Evolutionary conservation across 2,888 invertebrate genomes (phyloP), one percentile per base, ranked within the genome.

Genomic region (Lithophane ornitopus): DNA sequence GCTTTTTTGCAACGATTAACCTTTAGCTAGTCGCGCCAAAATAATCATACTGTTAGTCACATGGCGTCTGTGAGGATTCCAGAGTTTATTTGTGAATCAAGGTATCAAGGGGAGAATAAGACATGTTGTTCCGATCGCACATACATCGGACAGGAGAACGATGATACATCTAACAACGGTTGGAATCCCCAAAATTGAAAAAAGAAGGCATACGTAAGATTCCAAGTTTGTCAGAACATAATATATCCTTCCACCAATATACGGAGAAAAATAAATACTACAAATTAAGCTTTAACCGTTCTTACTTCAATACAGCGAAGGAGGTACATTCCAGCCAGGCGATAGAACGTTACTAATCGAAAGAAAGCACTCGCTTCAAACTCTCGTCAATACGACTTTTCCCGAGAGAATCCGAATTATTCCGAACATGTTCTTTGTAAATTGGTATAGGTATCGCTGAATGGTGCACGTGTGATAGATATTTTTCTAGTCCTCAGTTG

Each of bases 341-440:
- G 49, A 85, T 76, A 58, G 67, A 52, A 72, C 26, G 82, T 54
- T 12, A 58, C 81, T 84, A 82, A 82, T 85, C 76, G 72, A 76
- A 82, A 72, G 81, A 85, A 81, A 81, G 77, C 85, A 84, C 62
- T 72, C 19, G n/a, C 39, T 81, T 70, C 59, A 67, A 58, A 49
- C 6, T 56, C 46, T 67, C 67, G 70, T 70, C 80, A 67, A 67
- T 81, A 70, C 79, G 66, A 79, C 58, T 59, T 26, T 52, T 26
- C 49, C 77, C 65, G 72, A 78, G 63, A 67, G 65, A 59, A 58
- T 56, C 70, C 75, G 68, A 75, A 75, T 80, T 81, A 85, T 83
- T 78, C 83, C 54, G 66, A 82, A 66, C 82, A 85, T 83, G 83
- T 74, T 70, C 85, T 83, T 78, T 74, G 66, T 78, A 70, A 85